phyloP scores from a whole-genome alignment of 2,113 vertebrate genomes.

The Ailurus styani region DNA sequence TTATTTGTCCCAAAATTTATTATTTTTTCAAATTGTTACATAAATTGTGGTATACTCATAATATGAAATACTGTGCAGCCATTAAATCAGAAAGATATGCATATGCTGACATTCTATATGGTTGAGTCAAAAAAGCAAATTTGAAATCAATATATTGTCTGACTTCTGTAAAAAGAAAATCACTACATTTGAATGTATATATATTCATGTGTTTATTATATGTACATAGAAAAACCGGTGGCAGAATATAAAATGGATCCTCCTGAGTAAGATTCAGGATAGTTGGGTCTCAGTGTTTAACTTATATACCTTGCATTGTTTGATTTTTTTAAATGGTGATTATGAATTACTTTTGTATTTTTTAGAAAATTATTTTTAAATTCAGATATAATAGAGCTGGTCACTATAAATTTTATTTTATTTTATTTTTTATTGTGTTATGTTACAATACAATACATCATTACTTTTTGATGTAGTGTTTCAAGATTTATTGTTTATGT shows the following conservation, averaged over 20 bases:
- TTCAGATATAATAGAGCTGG: no score
- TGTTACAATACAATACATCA: no score
- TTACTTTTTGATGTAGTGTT: no score
- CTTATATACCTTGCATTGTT: not conserved
- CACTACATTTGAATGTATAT: not conserved
- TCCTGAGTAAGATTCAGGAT: not conserved
- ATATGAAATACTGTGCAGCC: not conserved
- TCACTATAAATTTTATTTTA: no score
- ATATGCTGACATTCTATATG: not conserved
- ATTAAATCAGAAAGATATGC: not conserved
- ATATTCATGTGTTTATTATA: not conserved
- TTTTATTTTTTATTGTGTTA: no score
- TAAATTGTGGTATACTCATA: not conserved
- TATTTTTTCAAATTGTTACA: not conserved
- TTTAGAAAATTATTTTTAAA: not conserved
- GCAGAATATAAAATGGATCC: not conserved
- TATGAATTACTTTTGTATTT: not conserved
- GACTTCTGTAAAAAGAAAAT: not conserved
- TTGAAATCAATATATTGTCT: not conserved
- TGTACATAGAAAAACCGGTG: not conserved
- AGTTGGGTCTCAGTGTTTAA: not conserved
- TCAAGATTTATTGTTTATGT: no score
- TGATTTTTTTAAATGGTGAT: not conserved
- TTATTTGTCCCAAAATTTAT: not conserved
- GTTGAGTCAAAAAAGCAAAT: not conserved